Base-by-base conservation (phyloP, 1,140 invertebrate genomes). In the Bursaphelenchus mucronatus region DNA sequence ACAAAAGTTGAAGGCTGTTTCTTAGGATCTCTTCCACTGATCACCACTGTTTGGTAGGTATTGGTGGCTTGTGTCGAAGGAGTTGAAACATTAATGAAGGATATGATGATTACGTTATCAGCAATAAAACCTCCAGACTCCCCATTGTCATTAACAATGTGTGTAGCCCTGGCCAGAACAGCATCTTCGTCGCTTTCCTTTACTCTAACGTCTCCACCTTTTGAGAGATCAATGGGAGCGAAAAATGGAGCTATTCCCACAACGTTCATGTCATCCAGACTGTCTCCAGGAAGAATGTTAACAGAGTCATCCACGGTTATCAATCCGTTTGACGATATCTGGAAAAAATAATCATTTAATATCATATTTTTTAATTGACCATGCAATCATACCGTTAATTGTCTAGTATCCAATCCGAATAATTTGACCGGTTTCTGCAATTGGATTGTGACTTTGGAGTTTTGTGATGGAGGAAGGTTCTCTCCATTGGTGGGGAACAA, bases 221-320 rank as follows among this genome's bases (percentile, higher is more conserved):
- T 50, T 6, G 70, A 57, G n/a, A 80, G 49, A 50, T 79, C 79
- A 30, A 79, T 80, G 1, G 74, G 57, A 17, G 74, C 70, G 53
- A 76, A 80, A 67, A 81, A 81, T 10, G 78, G 79, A 46, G 78
- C 78, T 41, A 80, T 61, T 44, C 71, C 78, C 17, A 58, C 44
- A 10, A 68, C 45, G 19, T 78, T 53, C 71, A 73, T 72, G 15
- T 74, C 75, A 45, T 80, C 79, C 10, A 81, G 63, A 19, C 61
- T 45, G 11, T 58, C 66, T 13, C 40, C 64, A 45, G 52, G 8
- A 41, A 61, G 49, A 19, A 59, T 47, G 10, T 54, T 67, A 46
- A 17, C 13, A 15, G 17, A 15, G 30, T 76, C 77, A 17, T 80
- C 61, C 1, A 80, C 61, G 44, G 70, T 56, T 50, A 80, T 73